A percentile compares a stretch with the other conserved stretches of the same genome.
These are phyloP conservation scores for Malacoraja senta DNA, from an alignment of 2,797 vertebrate species.

Conservation along the genomic window DNA sequence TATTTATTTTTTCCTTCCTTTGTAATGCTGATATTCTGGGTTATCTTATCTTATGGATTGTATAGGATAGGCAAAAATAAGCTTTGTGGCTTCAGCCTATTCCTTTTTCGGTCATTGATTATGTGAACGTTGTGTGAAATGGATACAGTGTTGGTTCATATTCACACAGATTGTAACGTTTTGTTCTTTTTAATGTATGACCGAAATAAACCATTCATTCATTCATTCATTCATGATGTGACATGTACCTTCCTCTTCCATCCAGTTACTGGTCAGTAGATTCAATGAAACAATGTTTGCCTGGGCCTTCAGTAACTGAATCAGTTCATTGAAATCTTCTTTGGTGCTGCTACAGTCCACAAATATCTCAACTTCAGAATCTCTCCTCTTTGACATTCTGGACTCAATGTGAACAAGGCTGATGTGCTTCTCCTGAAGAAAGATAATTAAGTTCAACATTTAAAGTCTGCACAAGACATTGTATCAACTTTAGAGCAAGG, in stretches of 20 bases:
- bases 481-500: background rate
- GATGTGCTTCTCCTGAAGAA: conserved; percentile 78
- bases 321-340: conserved; percentile 81
- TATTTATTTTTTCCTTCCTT: too few relatives aligned
- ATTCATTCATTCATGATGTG: too few relatives aligned
- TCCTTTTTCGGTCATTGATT: too few relatives aligned
- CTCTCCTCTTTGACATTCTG: conserved; percentile 68
- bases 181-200: too few relatives aligned
- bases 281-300: conserved; percentile 80
- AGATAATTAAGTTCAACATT: background rate
- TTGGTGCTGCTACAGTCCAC: conserved; percentile 84
- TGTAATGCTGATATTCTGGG: too few relatives aligned
- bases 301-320: conserved; percentile 79
- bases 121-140: too few relatives aligned
- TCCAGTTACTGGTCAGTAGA: conserved; percentile 78
- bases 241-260: conserved; percentile 69
- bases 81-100: too few relatives aligned
- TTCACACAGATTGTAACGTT: too few relatives aligned
- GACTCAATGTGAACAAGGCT: conserved; percentile 94
- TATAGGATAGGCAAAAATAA: too few relatives aligned
- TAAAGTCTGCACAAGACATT: background rate
- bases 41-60: too few relatives aligned
- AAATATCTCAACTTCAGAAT: conserved; percentile 85
- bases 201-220: too few relatives aligned
- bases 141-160: too few relatives aligned